Evolutionary conservation across 2,113 vertebrate genomes (phyloP).

Genomic region (Origma solitaria): DNA sequence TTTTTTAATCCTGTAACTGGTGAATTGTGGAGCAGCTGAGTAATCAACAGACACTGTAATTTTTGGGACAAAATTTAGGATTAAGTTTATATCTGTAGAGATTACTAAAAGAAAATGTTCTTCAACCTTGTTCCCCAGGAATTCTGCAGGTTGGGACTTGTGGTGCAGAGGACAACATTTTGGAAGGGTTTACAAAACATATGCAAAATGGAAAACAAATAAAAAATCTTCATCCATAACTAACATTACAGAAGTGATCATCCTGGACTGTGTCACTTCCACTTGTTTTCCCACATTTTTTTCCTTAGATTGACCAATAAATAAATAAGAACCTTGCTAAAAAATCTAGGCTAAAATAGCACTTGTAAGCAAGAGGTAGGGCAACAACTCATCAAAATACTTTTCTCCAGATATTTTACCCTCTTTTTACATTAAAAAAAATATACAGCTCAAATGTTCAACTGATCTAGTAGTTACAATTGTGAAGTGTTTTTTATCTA

Average conservation of each 20-base stretch:
- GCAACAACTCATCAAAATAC: not conserved
- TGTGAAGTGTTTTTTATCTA: fast-evolving
- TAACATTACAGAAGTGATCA: not conserved
- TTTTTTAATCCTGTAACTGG: not conserved
- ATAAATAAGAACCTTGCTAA: not conserved
- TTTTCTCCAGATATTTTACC: not conserved
- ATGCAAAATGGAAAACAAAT: not conserved
- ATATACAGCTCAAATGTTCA: not conserved
- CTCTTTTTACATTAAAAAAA: not conserved
- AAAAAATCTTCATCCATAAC: not conserved
- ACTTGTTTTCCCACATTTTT: not conserved
- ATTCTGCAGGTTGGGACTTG: not conserved
- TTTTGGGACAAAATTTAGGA: not conserved
- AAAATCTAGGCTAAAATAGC: not conserved
- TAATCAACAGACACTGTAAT: not conserved
- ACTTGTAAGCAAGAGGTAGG: not conserved
- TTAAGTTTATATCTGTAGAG: not conserved
- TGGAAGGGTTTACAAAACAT: not conserved
- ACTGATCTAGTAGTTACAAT: not conserved
- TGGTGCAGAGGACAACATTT: not conserved
- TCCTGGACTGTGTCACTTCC: not conserved
- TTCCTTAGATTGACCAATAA: not conserved
- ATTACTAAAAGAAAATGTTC: not conserved
- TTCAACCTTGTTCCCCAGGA: not conserved
- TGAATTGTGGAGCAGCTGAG: not conserved